phyloP scores from a whole-genome alignment of 1,140 invertebrate species.

The Aphaenogaster ashmeadi region DNA sequence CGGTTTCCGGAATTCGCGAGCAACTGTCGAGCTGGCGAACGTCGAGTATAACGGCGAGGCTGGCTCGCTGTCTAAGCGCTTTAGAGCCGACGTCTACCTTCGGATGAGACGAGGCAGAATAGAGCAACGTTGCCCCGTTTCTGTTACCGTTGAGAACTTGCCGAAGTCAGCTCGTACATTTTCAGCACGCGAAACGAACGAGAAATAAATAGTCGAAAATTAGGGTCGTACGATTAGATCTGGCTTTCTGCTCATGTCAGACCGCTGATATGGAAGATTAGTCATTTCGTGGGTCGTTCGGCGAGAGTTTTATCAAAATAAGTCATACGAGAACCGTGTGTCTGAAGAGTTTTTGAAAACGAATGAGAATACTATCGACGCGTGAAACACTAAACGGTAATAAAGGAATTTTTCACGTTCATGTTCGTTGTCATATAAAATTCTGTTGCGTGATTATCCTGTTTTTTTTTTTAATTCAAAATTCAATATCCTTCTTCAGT shows the following conservation, averaged over 20 bases:
- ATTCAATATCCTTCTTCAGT: background rate
- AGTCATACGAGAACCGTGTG: background rate
- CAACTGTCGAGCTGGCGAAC: conserved; percentile 21
- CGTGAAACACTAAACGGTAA: background rate
- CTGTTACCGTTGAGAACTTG: conserved; percentile 7
- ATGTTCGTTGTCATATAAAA: background rate
- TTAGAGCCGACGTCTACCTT: conserved; percentile 23
- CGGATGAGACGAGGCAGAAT: background rate
- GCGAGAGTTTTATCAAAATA: conserved; percentile 11
- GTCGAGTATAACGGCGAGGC: conserved; percentile 3
- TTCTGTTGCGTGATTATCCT: background rate
- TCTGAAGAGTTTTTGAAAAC: background rate
- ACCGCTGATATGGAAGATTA: conserved; percentile 16
- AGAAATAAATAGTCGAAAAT: conserved; percentile 21
- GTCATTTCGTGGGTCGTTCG: background rate
- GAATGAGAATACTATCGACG: background rate
- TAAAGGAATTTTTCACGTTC: background rate
- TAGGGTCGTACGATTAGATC: conserved; percentile 40
- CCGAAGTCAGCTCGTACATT: conserved; percentile 20
- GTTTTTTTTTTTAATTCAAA: background rate
- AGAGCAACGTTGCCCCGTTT: background rate
- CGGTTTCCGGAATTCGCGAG: conserved; percentile 15
- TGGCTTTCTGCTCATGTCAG: conserved; percentile 16
- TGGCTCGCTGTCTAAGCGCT: conserved; percentile 36
- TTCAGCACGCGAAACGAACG: background rate